Conservation (phyloP, 2,888 invertebrate species). For the Melipona beecheii region DNA sequence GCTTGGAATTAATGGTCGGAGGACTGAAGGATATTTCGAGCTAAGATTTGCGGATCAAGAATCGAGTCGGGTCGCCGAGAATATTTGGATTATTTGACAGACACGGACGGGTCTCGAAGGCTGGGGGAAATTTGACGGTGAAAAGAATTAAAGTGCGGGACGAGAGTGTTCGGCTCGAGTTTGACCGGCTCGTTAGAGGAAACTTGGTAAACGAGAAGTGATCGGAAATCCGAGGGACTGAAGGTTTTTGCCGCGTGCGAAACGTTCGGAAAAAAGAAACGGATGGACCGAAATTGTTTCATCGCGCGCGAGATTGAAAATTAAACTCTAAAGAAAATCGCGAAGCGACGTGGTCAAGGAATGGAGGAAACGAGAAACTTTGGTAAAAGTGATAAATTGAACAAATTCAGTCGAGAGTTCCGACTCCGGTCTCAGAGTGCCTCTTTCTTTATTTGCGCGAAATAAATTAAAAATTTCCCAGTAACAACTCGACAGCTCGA, state of each 20-base stretch:
- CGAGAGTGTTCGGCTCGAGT: neutral
- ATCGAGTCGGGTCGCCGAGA: neutral
- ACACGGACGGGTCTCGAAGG: no score
- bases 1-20: neutral
- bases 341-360: neutral
- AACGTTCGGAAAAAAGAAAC: neutral
- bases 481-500: neutral
- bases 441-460: neutral
- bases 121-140: neutral
- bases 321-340: neutral
- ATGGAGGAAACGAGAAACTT: neutral
- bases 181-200: neutral
- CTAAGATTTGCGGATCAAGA: neutral
- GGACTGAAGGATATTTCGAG: neutral
- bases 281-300: no score
- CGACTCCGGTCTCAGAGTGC: neutral
- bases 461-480: neutral
- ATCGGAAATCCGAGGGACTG: neutral
- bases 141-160: neutral
- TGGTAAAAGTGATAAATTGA: neutral
- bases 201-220: neutral
- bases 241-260: no score
- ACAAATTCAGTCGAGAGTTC: neutral
- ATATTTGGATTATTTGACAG: no score
- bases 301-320: neutral